A percentile compares a stretch with the other conserved stretches of the same genome.
phyloP scores from a whole-genome alignment of 92 coral and sea anemone genomes.

The Palythoa heliodiscus region DNA sequence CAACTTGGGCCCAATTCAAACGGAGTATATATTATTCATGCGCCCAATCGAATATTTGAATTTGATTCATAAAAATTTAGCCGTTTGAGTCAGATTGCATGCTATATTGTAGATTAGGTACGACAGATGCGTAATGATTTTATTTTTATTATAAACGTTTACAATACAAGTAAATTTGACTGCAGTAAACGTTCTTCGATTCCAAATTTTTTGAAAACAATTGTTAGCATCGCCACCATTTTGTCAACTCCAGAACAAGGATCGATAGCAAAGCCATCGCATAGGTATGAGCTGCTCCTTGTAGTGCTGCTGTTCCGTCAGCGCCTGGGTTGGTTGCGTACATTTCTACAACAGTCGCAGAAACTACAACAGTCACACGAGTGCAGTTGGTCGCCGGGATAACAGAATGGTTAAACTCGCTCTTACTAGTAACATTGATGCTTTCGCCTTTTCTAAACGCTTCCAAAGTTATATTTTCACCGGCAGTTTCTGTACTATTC shows the following conservation, averaged over 20 bases:
- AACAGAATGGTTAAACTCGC: neutral
- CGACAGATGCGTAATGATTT: too few relatives aligned
- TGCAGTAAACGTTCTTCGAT: too few relatives aligned
- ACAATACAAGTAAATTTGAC: too few relatives aligned
- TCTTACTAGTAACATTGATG: neutral
- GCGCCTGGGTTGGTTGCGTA: conserved; percentile 24
- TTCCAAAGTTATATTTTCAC: conserved; percentile 13
- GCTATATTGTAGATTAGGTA: too few relatives aligned
- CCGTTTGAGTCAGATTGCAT: too few relatives aligned
- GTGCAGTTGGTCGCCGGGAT: conserved; percentile 13
- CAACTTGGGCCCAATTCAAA: too few relatives aligned
- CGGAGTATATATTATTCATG: too few relatives aligned
- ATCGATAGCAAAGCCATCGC: neutral
- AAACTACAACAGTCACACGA: neutral
- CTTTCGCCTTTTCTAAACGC: neutral
- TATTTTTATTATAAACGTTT: too few relatives aligned
- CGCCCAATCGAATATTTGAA: too few relatives aligned
- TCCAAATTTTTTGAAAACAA: too few relatives aligned
- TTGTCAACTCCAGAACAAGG: neutral
- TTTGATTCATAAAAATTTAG: too few relatives aligned
- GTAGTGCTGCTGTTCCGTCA: neutral
- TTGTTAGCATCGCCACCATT: neutral
- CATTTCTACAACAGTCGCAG: conserved; percentile 25
- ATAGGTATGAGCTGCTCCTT: neutral
- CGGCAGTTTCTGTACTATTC: neutral